Evolutionary conservation across 1,140 invertebrate species (phyloP), one percentile per base, ranked within the genome.

Genomic region (Drosophila kikkawai): DNA sequence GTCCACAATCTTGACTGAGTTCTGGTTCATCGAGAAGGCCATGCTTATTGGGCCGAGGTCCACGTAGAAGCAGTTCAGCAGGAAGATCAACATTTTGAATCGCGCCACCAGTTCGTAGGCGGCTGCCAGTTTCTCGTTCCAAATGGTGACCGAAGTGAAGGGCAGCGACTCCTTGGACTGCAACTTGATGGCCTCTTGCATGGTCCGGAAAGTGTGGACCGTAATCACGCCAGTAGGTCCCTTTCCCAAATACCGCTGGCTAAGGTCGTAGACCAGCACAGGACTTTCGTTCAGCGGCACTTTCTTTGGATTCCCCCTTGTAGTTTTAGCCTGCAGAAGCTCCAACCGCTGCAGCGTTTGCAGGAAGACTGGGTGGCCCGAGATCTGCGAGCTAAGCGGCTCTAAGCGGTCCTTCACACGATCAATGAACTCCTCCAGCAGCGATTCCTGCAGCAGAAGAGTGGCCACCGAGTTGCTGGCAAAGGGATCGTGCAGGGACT

Each of bases 181-280:
- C 34, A 92, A 56, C 7, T 51, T 7, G 7, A 87, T 76, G 17
- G 79, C 78, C 17, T 92, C 91, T 36, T 87, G 91, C 56, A 86
- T 47, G 4, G 91, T 92, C 8, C 91, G 90, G 50, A 92, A 92
- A 0, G 86, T 91, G 60, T 92, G 82, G 26, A 92, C 44, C 2
- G 82, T 91, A n/a, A 86, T 70, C n/a, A 90, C 57, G 0, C 88
- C 91, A 0, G 78, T 79, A 1, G 87, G 80, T 11, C 79, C 79
- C 4, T 59, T 42, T 17, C 82, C 77, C 11, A 92, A 50, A 37
- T 80, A 81, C 3, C 70, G 82, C 11, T 92, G 87, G 7, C 63
- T 57, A 2, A 92, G 37, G 42, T 92, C 91, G 26, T 55, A 79
- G 0, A 92, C 91, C 13, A 92, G 19, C 12, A 73, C 58, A 26